phyloP scores from a whole-genome alignment of 2,888 invertebrate species.

The Colletes collaris region DNA sequence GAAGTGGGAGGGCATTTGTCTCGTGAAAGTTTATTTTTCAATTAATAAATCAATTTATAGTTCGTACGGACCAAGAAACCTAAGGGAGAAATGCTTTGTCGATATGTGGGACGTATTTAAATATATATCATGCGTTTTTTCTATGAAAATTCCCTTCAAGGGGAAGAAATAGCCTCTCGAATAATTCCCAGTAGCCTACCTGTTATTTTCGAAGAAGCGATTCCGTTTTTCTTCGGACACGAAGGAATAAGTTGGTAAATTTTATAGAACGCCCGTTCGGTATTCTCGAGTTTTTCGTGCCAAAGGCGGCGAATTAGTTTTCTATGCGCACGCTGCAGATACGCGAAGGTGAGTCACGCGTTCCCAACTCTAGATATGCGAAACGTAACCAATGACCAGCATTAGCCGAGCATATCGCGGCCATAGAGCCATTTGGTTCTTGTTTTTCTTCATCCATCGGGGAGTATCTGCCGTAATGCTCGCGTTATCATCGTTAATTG shows the following conservation, averaged over 20 bases:
- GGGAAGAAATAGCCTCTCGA: no score
- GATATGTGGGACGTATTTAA: no score
- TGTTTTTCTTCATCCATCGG: constrained; percentile 33
- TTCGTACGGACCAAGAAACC: no score
- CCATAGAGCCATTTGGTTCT: constrained; percentile 24
- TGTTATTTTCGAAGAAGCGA: no score
- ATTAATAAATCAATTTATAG: no score
- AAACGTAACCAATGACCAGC: constrained; percentile 43
- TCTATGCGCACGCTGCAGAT: constrained; percentile 20
- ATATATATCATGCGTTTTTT: no score
- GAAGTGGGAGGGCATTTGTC: no score
- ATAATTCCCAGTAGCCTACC: no score
- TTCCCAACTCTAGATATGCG: constrained; percentile 50
- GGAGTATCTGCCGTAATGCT: constrained; percentile 35
- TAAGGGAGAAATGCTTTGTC: no score
- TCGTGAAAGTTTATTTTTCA: no score
- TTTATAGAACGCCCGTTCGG: neutral
- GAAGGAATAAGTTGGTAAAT: neutral
- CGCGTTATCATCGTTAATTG: constrained; percentile 26
- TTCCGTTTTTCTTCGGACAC: no score
- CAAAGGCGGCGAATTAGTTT: constrained; percentile 13
- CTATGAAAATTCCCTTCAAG: no score
- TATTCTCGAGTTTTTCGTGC: neutral
- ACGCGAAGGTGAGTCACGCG: constrained; percentile 45
- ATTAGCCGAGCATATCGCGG: constrained; percentile 40